phyloP scores from a whole-genome alignment of 2,888 invertebrate species.

The Clostera curtula region DNA sequence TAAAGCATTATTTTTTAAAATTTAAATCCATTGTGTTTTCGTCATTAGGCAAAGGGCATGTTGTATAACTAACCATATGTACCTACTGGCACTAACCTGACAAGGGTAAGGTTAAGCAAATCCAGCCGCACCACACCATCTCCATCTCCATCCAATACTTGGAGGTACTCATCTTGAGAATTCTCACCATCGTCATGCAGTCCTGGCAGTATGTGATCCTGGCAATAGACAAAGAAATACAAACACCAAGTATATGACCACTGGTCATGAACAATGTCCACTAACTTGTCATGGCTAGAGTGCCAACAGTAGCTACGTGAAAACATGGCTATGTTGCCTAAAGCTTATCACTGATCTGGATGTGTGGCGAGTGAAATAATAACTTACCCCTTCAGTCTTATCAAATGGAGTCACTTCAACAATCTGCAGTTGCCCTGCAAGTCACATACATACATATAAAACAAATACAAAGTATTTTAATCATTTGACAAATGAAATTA shows the following conservation, averaged over 20 bases:
- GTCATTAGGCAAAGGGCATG: too few species aligned
- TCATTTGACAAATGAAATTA: too few species aligned
- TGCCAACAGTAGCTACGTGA: too few species aligned
- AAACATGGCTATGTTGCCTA: too few species aligned
- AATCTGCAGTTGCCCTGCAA: slow-evolving; percentile 60
- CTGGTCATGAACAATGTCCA: too few species aligned
- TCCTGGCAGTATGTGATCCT: slow-evolving; percentile 25
- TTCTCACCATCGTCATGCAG: slow-evolving; percentile 14
- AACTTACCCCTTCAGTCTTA: slow-evolving; percentile 33
- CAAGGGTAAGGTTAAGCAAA: slow-evolving; percentile 49
- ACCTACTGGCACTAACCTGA: slow-evolving; percentile 43
- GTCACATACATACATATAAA: slow-evolving; percentile 5
- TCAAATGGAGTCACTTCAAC: slow-evolving; percentile 54
- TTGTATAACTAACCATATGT: neutral
- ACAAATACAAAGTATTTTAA: too few species aligned
- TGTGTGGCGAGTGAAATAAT: neutral
- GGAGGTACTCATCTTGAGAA: slow-evolving; percentile 36
- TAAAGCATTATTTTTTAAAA: too few species aligned
- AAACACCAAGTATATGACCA: too few species aligned
- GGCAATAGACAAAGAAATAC: too few species aligned
- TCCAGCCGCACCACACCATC: slow-evolving; percentile 48
- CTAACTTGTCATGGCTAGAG: too few species aligned
- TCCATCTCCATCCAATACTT: slow-evolving; percentile 39
- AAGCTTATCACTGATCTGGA: too few species aligned
- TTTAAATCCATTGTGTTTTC: too few species aligned